A percentile compares a stretch with the other conserved stretches of the same genome.
These are phyloP conservation scores for Chrysopa pallens DNA, from an alignment of 1,140 invertebrate species.

Conservation along the genomic window DNA sequence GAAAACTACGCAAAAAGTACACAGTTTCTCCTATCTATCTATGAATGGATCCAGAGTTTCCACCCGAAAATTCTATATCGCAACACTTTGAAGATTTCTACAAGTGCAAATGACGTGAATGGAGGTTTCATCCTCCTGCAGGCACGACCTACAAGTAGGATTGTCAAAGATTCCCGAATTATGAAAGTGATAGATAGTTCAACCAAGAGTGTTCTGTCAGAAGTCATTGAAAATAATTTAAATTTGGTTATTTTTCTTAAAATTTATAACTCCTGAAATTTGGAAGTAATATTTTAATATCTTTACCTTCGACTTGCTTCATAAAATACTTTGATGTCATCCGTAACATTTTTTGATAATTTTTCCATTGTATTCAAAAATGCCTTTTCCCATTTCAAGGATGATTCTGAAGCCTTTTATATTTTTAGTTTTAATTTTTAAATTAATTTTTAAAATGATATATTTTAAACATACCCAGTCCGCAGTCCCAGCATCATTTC, in stretches of 20 bases:
- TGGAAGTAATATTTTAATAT: not conserved
- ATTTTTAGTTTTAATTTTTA: conserved; percentile 3
- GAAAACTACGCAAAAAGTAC: no score
- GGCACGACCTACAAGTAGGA: no score
- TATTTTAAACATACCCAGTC: conserved; percentile 37
- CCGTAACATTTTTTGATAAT: conserved; percentile 15
- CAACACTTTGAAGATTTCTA: no score
- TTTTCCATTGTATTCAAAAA: conserved; percentile 33
- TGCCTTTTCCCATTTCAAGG: conserved; percentile 42
- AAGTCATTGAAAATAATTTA: no score
- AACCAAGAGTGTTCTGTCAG: no score
- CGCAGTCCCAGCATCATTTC: conserved; percentile 50
- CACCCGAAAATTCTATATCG: no score
- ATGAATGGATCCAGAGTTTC: no score
- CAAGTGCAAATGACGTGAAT: no score
- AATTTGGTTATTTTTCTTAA: conserved; percentile 1
- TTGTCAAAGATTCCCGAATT: no score
- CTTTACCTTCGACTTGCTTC: conserved; percentile 39
- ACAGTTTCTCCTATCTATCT: no score
- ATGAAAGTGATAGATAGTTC: no score
- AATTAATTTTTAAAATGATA: not conserved
- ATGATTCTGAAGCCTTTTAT: conserved; percentile 33
- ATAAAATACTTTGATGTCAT: conserved; percentile 33
- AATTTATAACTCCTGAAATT: not conserved
- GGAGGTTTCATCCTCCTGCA: no score